These are phyloP conservation scores for Malurus splendens DNA, from an alignment of 2,797 vertebrate genomes.

Conservation along the genomic window DNA sequence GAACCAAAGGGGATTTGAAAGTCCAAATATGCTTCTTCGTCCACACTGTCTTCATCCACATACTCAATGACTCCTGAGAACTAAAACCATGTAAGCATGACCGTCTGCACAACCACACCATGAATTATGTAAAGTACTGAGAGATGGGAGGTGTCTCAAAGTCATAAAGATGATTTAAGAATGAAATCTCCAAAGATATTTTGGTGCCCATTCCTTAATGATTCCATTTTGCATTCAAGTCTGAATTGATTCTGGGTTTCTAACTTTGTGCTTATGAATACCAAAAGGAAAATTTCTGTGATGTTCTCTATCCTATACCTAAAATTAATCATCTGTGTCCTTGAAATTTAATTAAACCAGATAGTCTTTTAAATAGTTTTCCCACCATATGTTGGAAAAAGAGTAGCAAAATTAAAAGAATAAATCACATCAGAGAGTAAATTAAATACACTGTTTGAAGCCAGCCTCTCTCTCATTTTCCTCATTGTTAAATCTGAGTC, in stretches of 20 bases:
- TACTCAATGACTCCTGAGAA: not conserved
- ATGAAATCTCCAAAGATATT: not conserved
- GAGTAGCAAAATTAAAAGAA: constrained; percentile 43
- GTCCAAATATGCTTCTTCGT: not conserved
- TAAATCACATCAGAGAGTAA: constrained; percentile 35
- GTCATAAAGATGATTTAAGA: not conserved
- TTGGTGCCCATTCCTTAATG: not conserved
- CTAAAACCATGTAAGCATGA: not conserved
- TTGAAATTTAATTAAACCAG: constrained; percentile 56
- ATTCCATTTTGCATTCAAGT: not conserved
- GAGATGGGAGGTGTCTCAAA: not conserved
- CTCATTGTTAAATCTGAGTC: constrained; percentile 19
- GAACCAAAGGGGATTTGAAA: not conserved
- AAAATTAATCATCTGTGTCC: constrained; percentile 17
- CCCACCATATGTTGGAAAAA: constrained; percentile 37
- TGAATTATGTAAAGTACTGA: not conserved
- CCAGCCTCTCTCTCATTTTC: not conserved
- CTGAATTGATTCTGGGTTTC: not conserved
- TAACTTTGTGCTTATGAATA: not conserved
- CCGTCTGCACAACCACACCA: not conserved
- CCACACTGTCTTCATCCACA: not conserved
- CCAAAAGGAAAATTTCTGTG: constrained; percentile 10
- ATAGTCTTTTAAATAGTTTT: constrained; percentile 40
- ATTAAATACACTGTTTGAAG: constrained; percentile 31
- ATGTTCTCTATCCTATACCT: constrained; percentile 25